Evolutionary conservation across 2,797 vertebrate species (phyloP).

Genomic region (Propithecus deckenii): DNA sequence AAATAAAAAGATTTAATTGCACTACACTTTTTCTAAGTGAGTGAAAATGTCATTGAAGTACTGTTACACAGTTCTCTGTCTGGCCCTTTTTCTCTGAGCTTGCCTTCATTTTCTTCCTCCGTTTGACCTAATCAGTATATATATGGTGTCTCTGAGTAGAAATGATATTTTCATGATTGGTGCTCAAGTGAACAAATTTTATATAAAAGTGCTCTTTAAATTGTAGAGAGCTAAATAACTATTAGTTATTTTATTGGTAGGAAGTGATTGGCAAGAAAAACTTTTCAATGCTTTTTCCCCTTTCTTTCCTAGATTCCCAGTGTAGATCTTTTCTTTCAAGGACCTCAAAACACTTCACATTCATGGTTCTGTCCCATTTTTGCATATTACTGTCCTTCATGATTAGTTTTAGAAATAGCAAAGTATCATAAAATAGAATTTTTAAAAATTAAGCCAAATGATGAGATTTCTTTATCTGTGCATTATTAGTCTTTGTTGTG

Average conservation of each 20-base stretch:
- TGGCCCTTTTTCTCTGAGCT: conserved; percentile 26
- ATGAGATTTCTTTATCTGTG: background rate
- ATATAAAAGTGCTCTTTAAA: background rate
- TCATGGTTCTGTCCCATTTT: conserved; percentile 18
- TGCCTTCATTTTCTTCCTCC: background rate
- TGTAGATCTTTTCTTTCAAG: conserved; percentile 29
- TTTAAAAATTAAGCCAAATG: conserved; percentile 13
- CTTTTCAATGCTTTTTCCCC: background rate
- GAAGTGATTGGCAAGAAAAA: background rate
- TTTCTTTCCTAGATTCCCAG: background rate
- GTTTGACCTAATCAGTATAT: background rate
- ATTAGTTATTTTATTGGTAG: conserved; percentile 22
- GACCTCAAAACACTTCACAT: background rate
- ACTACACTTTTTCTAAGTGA: background rate
- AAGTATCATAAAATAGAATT: background rate
- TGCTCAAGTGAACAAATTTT: conserved; percentile 7
- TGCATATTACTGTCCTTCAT: background rate
- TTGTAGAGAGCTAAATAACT: background rate
- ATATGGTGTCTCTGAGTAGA: background rate
- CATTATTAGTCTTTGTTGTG: conserved; percentile 22
- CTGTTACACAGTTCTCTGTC: conserved; percentile 16
- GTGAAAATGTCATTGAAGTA: background rate
- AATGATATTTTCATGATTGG: background rate
- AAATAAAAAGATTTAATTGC: conserved; percentile 48
- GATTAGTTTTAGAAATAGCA: background rate